These are phyloP conservation scores for Belgica antarctica DNA, from an alignment of 2,888 invertebrate species.

Conservation along the genomic window DNA sequence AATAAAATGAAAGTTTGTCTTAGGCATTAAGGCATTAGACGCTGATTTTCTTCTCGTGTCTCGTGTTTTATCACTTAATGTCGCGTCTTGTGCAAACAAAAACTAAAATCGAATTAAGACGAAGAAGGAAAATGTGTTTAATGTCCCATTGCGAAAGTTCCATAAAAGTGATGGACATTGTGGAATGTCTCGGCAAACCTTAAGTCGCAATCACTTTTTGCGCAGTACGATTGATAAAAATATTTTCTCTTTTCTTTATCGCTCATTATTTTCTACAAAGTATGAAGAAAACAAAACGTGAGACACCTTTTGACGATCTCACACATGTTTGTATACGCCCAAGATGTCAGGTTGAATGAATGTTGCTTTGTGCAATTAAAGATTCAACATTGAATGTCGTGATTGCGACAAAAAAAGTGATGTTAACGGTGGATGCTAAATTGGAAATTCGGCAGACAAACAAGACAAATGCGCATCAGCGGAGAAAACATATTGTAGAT, in stretches of 20 bases:
- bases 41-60: too few species aligned
- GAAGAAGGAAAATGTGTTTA: neutral
- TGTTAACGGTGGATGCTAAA: neutral
- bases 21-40: neutral
- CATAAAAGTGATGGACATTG: neutral
- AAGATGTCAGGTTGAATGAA: conserved; percentile 13
- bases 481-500: neutral
- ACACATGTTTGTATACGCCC: conserved; percentile 7
- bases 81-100: neutral
- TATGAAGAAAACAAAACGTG: conserved; percentile 10
- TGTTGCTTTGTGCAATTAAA: conserved; percentile 3
- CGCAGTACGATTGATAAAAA: conserved; percentile 21
- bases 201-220: neutral
- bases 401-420: neutral
- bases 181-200: conserved; percentile 13
- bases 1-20: neutral
- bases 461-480: neutral
- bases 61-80: neutral
- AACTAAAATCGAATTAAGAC: neutral
- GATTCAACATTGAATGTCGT: neutral
- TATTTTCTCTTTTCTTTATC: conserved; percentile 21
- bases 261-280: neutral
- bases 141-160: neutral
- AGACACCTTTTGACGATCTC: conserved; percentile 13
- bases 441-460: conserved; percentile 13